phyloP scores from a whole-genome alignment of 2,797 vertebrate genomes.

The Staurois parvus region DNA sequence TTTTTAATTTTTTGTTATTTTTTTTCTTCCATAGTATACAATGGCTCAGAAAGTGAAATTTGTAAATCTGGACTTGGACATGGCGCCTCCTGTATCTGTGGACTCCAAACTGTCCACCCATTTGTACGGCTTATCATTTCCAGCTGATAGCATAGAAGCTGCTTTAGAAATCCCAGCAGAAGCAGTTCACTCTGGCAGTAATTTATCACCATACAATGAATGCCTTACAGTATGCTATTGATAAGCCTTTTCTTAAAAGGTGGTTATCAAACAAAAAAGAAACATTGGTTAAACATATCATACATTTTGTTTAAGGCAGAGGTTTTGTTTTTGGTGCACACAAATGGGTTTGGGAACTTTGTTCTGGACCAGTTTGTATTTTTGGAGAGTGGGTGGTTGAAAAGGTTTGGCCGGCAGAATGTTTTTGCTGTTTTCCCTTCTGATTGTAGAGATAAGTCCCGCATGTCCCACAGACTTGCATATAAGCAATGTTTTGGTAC shows the following conservation, averaged over 20 bases:
- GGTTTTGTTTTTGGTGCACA: neutral
- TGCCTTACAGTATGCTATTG: constrained; percentile 3
- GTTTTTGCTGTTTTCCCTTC: no score
- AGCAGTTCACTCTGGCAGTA: neutral
- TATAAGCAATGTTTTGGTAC: no score
- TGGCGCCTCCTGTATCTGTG: no score
- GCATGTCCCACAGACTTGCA: no score
- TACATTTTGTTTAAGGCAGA: neutral
- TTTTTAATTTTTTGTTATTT: no score
- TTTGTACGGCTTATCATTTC: neutral
- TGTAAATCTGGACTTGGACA: no score
- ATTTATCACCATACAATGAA: constrained; percentile 31
- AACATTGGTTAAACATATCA: constrained; percentile 4
- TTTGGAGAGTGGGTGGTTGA: no score
- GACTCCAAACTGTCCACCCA: no score
- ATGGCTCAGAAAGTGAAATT: no score
- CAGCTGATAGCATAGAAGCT: neutral
- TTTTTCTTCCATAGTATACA: no score
- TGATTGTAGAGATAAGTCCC: no score
- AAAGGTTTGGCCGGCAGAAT: no score
- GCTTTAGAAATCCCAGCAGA: neutral
- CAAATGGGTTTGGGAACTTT: neutral
- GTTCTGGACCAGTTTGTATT: neutral
- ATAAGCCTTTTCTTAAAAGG: constrained; percentile 23
- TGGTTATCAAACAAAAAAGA: constrained; percentile 16